Evolutionary conservation across 2,888 invertebrate genomes (phyloP).

Genomic region (Rhodophaea formosa): DNA sequence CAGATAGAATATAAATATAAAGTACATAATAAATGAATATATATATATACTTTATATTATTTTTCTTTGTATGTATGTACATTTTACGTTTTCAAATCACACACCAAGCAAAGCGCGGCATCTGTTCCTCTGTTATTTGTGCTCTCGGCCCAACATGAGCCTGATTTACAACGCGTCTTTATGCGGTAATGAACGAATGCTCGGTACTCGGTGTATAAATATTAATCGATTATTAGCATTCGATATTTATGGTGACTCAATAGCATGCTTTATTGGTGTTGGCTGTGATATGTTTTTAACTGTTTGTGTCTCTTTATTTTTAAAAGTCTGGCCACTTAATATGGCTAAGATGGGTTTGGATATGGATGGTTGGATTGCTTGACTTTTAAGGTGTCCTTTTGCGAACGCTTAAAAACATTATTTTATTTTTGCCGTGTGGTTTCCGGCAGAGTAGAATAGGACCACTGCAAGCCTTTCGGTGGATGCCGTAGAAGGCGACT

Average conservation of each 20-base stretch:
- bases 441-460: too few species aligned
- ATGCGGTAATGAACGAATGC: constrained; percentile 17
- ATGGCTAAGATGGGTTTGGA: background rate
- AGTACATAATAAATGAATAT: too few species aligned
- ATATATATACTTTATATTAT: too few species aligned
- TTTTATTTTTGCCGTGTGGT: too few species aligned
- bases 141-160: constrained; percentile 3
- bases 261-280: constrained; percentile 11
- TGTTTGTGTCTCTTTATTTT: background rate
- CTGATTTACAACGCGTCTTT: constrained; percentile 17
- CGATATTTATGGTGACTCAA: constrained; percentile 13
- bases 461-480: too few species aligned
- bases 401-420: too few species aligned
- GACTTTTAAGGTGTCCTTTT: too few species aligned
- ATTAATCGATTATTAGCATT: constrained; percentile 14
- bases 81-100: background rate
- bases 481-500: too few species aligned
- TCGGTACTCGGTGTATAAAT: constrained; percentile 12
- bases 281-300: background rate
- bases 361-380: too few species aligned
- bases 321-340: background rate
- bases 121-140: background rate
- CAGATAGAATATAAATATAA: too few species aligned
- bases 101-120: background rate
- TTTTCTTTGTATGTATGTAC: background rate